Percentiles rank a stretch among this genome's conserved stretches.
These are phyloP conservation scores for Lepetodrilus schrolli DNA, from an alignment of 2,888 invertebrate genomes.

Conservation along the genomic window DNA sequence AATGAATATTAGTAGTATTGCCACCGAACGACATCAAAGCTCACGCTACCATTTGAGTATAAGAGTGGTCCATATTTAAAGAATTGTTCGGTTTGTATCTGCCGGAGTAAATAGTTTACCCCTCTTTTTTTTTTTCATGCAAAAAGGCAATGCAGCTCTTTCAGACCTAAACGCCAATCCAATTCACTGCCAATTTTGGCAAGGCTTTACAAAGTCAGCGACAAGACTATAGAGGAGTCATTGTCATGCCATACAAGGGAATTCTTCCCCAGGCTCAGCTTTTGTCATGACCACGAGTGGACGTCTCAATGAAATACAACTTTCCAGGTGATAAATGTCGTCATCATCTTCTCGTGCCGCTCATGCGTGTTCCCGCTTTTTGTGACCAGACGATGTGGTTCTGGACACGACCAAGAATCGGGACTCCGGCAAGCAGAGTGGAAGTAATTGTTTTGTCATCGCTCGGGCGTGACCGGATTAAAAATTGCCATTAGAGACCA, in stretches of 20 bases:
- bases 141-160: not conserved
- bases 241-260: not conserved
- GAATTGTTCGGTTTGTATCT: not conserved
- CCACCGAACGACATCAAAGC: too few relatives aligned
- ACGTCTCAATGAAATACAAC: too few relatives aligned
- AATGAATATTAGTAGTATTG: too few relatives aligned
- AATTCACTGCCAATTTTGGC: not conserved
- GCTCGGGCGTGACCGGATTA: not conserved
- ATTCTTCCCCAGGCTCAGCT: too few relatives aligned
- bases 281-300: too few relatives aligned
- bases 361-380: too few relatives aligned
- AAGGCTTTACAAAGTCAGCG: not conserved
- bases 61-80: not conserved
- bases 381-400: too few relatives aligned
- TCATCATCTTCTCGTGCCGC: too few relatives aligned
- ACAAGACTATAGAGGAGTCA: not conserved
- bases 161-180: not conserved
- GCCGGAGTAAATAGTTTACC: slow-evolving; percentile 5
- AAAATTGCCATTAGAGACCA: slow-evolving; percentile 9
- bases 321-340: too few relatives aligned
- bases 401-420: too few relatives aligned
- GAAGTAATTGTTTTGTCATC: not conserved
- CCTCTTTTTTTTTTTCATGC: too few relatives aligned
- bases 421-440: not conserved
- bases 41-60: not conserved